Base-by-base conservation (phyloP, 1,140 invertebrate genomes). In the Zaprionus ghesquierei region DNA sequence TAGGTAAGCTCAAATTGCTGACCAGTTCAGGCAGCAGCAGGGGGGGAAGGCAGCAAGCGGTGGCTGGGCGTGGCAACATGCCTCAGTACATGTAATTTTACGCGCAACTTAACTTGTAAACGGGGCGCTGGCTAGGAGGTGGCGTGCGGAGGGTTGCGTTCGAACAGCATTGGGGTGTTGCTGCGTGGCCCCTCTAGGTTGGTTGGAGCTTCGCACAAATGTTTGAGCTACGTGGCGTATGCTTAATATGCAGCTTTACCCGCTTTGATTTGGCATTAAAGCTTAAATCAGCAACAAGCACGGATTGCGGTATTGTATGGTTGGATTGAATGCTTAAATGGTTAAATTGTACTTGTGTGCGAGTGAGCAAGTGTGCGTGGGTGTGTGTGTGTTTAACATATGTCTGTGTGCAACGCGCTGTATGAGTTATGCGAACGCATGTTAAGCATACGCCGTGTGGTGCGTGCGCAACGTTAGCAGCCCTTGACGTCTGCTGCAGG, bases 21-120 rank as follows among this genome's bases (percentile, higher is more conserved):
- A 87, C 82, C 82, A 76, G 68, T 71, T 81, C 59, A 46, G 70
- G 66, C 54, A 51, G 13, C 31, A 61, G 23, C 18, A 61, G 20
- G 22, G 15, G 10, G 56, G 25, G 22, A 31, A 61, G 61, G 44
- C 55, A 20, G 38, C 18, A 12, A 5, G 6, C 58, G 33, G 29
- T 12, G 31, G 27, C 13, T 9, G 38, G 46, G 81, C 69, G 77
- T 73, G 76, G 79, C 56, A 76, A 82, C 82, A 89, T 86, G 82
- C 49, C 81, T 75, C 77, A 81, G 70, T 86, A 87, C 82, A 81
- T 87, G 82, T 87, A 87, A 87, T 87, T 87, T 87, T 87, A 87
- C 82, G 82, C 82, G 84, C 79, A 87, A 87, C 82, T 87, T 89
- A 89, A 87, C 82, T 89, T 87, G 82, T 87, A 79, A 87, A 76